A percentile compares a stretch with the other conserved stretches of the same genome.
Conservation (phyloP, 2,113 vertebrate genomes). For the Corynorhinus townsendii region DNA sequence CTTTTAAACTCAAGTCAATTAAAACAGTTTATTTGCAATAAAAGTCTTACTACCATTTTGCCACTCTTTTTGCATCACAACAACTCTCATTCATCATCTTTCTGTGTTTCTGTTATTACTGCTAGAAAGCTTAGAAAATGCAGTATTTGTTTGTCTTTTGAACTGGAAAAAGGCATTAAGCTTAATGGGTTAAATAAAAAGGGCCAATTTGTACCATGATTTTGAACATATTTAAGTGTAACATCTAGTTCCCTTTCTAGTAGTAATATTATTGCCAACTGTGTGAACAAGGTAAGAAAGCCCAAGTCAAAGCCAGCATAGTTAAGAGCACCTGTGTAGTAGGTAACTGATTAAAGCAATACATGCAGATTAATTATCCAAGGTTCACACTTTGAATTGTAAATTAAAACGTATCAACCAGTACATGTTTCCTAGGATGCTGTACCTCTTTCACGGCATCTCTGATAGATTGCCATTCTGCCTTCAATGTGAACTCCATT, state of each 20-base stretch:
- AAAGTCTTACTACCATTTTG: background rate
- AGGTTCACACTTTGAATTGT: background rate
- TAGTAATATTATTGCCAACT: background rate
- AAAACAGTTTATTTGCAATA: constrained; percentile 23
- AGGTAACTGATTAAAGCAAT: background rate
- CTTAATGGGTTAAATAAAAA: constrained; percentile 18
- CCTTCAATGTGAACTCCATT: too few relatives aligned
- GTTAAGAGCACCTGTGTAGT: background rate
- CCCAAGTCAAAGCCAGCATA: accelerated
- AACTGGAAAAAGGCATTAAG: background rate
- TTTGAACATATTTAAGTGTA: background rate
- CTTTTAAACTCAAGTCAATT: constrained; percentile 53
- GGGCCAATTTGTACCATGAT: background rate
- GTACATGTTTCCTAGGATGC: background rate
- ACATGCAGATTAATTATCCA: background rate
- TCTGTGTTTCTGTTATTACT: background rate
- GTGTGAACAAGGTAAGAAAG: background rate
- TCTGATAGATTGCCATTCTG: background rate
- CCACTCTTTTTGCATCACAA: background rate
- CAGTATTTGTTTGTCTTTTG: constrained; percentile 26
- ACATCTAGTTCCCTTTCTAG: background rate
- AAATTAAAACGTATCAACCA: background rate
- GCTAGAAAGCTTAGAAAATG: constrained; percentile 23
- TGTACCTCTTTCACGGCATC: background rate
- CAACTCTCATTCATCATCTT: background rate